Evolutionary conservation across 2,113 vertebrate species (phyloP), one percentile per base, ranked within the genome.

Genomic region (Cyprinus carpio): DNA sequence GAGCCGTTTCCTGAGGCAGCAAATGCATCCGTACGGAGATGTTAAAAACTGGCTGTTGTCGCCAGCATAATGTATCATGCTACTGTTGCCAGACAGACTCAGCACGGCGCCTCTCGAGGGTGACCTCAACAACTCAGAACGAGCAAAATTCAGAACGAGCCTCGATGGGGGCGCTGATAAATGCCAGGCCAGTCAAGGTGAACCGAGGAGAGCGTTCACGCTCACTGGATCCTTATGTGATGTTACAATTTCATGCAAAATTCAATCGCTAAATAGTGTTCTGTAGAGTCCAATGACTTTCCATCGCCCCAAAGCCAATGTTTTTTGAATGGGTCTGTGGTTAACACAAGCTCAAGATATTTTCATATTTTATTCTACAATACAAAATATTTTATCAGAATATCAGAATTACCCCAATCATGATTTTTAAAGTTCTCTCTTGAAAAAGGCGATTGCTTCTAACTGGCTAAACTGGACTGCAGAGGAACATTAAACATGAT

Each of bases 111-210:
- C 90, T 75, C 83, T 90, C 79, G 83, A 82, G 77, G 85, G 83
- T 91, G 86, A 91, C 92, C 88, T 80, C 87, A 84, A 84, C 23
- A 54, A 60, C 37, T 87, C 86, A 7, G 69, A 49, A 15, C 40
- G 10, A 71, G 25, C n/a, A 65, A 65, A 77, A 75, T 27, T 58
- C 74, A 25, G 62, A 81, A 82, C 67, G 2, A 65, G 77, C 31
- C 69, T 84, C 27, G 4, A 77, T 86, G 18, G 84, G 85, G 82
- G 79, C 69, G 87, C 86, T 90, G 87, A 91, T 90, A 69, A 90
- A 92, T 91, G 87, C 85, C 58, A 88, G 90, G 86, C 78, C 87
- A 90, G 88, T 84, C 85, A 92, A 92, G 91, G 91, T 91, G 88
- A 91, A 82, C 82, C 4, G 79, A 90, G 87, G 87, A 71, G 82